These are phyloP conservation scores for Typhlichthys eigenmanni DNA, from an alignment of 2,797 vertebrate species.

Conservation along the genomic window DNA sequence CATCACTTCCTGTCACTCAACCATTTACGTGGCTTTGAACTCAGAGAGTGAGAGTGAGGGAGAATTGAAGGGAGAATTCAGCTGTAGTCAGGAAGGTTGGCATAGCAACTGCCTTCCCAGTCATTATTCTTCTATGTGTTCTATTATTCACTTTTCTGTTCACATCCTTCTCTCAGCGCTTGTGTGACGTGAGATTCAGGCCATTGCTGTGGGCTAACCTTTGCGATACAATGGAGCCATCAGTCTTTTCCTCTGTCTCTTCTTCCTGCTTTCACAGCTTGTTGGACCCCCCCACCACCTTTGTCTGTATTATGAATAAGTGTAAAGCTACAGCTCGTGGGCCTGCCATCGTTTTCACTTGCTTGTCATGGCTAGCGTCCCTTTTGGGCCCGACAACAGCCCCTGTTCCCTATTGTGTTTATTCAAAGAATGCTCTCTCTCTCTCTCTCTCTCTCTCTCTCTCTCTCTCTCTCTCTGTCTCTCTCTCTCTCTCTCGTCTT, in stretches of 20 bases:
- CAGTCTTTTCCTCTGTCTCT: conserved; percentile 43
- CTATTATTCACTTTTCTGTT: conserved; percentile 63
- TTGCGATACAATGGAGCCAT: conserved; percentile 48
- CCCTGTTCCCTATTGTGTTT: conserved; percentile 31
- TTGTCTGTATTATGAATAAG: conserved; percentile 51
- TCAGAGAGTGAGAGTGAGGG: conserved; percentile 19
- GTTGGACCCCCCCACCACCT: conserved; percentile 46
- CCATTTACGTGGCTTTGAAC: conserved; percentile 44
- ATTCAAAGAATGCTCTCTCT: conserved; percentile 19
- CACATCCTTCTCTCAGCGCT: conserved; percentile 42
- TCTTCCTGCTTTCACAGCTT: conserved; percentile 35
- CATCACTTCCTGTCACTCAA: conserved; percentile 30
- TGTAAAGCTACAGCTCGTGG: conserved; percentile 36
- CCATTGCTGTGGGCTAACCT: conserved; percentile 43
- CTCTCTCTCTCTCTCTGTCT: conserved; percentile 5
- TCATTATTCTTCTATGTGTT: conserved; percentile 57
- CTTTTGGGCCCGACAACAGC: conserved; percentile 8
- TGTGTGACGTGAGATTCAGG: conserved; percentile 39
- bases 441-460: conserved; percentile 15
- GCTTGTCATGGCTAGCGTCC: conserved; percentile 43
- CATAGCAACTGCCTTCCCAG: conserved; percentile 70
- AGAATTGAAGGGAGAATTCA: conserved; percentile 36
- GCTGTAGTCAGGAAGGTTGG: conserved; percentile 68
- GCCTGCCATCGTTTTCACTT: conserved; percentile 35
- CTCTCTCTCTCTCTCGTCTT: neutral